Base-by-base conservation (phyloP, 30 jellyfish, hydroid and myxozoan species). In the Aurelia aurita region DNA sequence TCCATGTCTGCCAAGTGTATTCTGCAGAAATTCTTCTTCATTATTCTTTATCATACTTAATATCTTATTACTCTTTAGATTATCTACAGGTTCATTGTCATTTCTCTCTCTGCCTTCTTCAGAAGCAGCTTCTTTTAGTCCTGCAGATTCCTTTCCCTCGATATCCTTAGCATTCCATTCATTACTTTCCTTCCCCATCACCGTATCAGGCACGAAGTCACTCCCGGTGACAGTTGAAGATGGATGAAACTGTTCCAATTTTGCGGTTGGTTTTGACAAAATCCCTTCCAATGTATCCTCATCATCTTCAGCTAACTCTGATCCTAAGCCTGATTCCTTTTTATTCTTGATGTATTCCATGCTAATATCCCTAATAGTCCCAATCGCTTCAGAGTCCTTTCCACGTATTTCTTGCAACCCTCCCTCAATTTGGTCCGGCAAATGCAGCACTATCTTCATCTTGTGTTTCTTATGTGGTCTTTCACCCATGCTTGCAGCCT, bases 371-470 rank as follows among this genome's bases (percentile, higher is more conserved):
- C 70, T 59, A 5, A 83, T 83, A 22, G 80, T 83, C 15, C 93
- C 93, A 15, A 83, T 69, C 13, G 93, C 58, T 15, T 70, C 93
- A 5, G 93, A 58, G 62, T 58, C 81, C 53, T 83, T 69, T 2
- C 93, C 87, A 58, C 72, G 93, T n/a, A 83, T 83, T 18, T 83
- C 87, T 28, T 83, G 87, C 13, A 39, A 29, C 9, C 74, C 74
- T 61, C 93, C 93, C 44, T 70, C 81, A 34, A 72, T 74, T 19
- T 66, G 39, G 49, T 90, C 97, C 15, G 97, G 96, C 21, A 90
- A 34, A 75, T 90, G 95, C 61, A 90, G 80, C 29, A 90, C 90
- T 7, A 90, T 78, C 70, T 84, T 84, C 80, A 90, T 62, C 27
- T 88, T 88, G 55, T 88, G 92, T 46, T 77, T 77, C 29, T 77